Evolutionary conservation across 2,797 vertebrate genomes (phyloP).

Genomic region (Darevskia nairensis): DNA sequence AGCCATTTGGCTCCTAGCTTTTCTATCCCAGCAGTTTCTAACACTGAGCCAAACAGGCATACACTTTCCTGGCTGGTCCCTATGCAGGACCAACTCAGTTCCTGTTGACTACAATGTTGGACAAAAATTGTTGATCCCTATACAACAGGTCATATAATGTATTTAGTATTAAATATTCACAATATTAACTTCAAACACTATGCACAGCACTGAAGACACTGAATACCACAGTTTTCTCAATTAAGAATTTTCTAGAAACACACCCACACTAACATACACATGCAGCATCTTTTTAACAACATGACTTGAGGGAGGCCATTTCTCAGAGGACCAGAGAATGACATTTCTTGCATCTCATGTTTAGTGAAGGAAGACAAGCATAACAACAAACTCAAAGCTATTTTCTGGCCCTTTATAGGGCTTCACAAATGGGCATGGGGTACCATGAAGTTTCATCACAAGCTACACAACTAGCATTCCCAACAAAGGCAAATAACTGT

Average conservation of each 20-base stretch:
- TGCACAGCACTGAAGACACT: neutral
- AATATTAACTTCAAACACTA: neutral
- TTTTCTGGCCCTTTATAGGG: neutral
- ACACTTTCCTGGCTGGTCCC: too few relatives aligned
- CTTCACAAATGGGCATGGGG: neutral
- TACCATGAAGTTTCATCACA: neutral
- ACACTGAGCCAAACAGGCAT: too few relatives aligned
- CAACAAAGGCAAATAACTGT: neutral
- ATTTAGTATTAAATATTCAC: neutral
- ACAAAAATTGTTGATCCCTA: neutral
- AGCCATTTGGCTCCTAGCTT: too few relatives aligned
- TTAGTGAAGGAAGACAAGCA: conserved; percentile 6
- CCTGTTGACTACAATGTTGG: neutral
- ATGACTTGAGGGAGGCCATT: neutral
- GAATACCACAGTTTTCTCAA: neutral
- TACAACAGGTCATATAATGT: neutral
- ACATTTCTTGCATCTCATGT: neutral
- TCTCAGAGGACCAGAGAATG: neutral
- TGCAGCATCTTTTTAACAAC: too few relatives aligned
- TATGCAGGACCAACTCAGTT: neutral
- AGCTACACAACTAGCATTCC: neutral
- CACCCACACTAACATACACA: too few relatives aligned
- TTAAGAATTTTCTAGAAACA: neutral
- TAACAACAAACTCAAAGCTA: neutral
- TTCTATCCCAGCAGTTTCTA: too few relatives aligned